Conservation (phyloP, 2,113 vertebrate genomes). For the Hydropotes inermis region DNA sequence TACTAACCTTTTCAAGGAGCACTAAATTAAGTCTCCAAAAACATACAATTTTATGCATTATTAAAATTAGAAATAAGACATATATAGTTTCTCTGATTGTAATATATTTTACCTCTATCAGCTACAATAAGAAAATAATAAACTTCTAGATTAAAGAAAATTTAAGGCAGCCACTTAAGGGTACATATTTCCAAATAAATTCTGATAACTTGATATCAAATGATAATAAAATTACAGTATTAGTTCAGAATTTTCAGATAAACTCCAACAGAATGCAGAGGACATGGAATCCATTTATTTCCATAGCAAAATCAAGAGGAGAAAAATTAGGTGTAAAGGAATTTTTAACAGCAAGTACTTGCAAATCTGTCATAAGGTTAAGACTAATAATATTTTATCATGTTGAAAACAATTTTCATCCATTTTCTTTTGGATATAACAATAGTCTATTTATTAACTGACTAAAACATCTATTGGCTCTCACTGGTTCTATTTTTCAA, state of each 20-base stretch:
- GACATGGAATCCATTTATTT: neutral
- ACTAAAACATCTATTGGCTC: neutral
- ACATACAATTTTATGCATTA: slow-evolving; percentile 6
- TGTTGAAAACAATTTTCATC: slow-evolving; percentile 16
- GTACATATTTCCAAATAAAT: neutral
- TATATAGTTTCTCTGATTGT: neutral
- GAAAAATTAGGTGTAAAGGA: neutral
- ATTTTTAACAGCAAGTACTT: neutral
- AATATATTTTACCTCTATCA: neutral
- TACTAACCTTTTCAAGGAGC: slow-evolving; percentile 3
- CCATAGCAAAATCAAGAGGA: neutral
- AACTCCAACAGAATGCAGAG: neutral
- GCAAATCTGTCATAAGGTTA: neutral
- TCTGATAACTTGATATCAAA: slow-evolving; percentile 6
- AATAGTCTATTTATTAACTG: neutral
- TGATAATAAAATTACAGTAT: neutral
- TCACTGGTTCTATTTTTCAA: slow-evolving; percentile 33
- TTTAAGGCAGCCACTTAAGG: neutral
- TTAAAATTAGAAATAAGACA: slow-evolving; percentile 17
- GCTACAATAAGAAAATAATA: neutral
- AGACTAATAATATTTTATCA: slow-evolving; percentile 25
- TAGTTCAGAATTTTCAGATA: neutral
- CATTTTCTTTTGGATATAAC: neutral
- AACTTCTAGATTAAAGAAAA: neutral
- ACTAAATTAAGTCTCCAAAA: slow-evolving; percentile 33